Evolutionary conservation across 2,888 invertebrate species (phyloP).

Genomic region (Yponomeuta evonymella): DNA sequence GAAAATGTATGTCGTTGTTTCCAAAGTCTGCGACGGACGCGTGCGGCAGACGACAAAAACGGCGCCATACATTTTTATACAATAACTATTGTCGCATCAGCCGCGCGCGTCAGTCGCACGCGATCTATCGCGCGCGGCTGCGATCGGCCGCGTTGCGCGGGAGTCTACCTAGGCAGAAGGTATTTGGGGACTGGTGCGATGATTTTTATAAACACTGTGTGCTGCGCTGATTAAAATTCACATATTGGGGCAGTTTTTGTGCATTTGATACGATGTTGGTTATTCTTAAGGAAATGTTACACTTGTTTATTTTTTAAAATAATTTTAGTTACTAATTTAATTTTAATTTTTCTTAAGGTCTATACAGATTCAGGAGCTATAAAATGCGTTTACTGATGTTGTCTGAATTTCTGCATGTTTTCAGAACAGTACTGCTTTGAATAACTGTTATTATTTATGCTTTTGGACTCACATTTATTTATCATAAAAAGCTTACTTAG

Average conservation of each 20-base stretch:
- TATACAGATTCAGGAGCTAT: neutral
- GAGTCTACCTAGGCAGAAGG: neutral
- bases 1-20: no score
- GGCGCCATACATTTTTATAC: no score
- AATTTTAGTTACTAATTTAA: neutral
- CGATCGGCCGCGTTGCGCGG: no score
- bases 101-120: no score
- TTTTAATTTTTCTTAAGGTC: neutral
- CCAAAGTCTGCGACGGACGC: no score
- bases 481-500: neutral
- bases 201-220: no score
- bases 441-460: neutral
- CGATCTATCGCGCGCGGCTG: no score
- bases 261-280: neutral
- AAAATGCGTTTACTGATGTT: neutral
- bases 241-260: neutral
- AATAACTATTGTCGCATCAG: no score
- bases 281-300: neutral
- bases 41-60: no score
- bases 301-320: neutral
- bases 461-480: neutral
- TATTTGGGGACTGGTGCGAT: neutral
- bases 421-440: neutral
- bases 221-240: no score
- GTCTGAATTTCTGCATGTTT: neutral